A percentile compares a stretch with the other conserved stretches of the same genome.
Evolutionary conservation across 2,888 invertebrate genomes (phyloP).

Genomic region (Tenthredo amoena): DNA sequence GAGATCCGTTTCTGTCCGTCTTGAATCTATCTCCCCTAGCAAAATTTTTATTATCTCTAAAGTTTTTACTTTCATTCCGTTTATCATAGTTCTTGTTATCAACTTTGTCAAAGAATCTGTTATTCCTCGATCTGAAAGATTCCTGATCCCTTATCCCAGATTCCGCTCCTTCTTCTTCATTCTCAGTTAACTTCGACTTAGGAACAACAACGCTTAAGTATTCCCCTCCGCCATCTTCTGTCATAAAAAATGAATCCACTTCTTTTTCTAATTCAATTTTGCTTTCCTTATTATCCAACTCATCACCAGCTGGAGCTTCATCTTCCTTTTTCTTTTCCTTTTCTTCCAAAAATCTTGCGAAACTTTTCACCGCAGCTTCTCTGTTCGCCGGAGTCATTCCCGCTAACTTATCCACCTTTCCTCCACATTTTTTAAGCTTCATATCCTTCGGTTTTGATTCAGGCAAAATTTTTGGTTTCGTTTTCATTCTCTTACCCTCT

Average conservation of each 20-base stretch:
- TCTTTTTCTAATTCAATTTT: conserved; percentile 60
- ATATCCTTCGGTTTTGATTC: conserved; percentile 31
- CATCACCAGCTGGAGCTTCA: background rate
- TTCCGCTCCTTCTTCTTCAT: conserved; percentile 40
- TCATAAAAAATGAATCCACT: conserved; percentile 70
- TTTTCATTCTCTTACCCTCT: conserved; percentile 14
- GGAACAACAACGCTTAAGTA: conserved; percentile 65
- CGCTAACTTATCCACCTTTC: conserved; percentile 27
- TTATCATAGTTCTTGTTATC: conserved; percentile 25
- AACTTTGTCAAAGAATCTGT: conserved; percentile 61
- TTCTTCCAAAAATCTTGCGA: conserved; percentile 65
- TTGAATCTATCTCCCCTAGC: conserved; percentile 23
- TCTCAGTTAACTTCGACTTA: conserved; percentile 53
- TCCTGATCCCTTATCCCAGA: conserved; percentile 52
- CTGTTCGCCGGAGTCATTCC: conserved; percentile 57
- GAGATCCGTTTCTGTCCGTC: conserved; percentile 30
- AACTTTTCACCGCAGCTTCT: conserved; percentile 69
- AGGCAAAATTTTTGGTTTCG: conserved; percentile 20
- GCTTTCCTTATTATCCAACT: background rate
- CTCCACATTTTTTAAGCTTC: conserved; percentile 18
- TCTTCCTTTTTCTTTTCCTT: conserved; percentile 47
- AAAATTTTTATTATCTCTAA: background rate
- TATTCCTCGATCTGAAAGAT: conserved; percentile 51
- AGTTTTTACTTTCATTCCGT: conserved; percentile 32
- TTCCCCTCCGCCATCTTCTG: conserved; percentile 61